Evolutionary conservation across 2,888 invertebrate genomes (phyloP).

Genomic region (Sinohyriopsis cumingii): DNA sequence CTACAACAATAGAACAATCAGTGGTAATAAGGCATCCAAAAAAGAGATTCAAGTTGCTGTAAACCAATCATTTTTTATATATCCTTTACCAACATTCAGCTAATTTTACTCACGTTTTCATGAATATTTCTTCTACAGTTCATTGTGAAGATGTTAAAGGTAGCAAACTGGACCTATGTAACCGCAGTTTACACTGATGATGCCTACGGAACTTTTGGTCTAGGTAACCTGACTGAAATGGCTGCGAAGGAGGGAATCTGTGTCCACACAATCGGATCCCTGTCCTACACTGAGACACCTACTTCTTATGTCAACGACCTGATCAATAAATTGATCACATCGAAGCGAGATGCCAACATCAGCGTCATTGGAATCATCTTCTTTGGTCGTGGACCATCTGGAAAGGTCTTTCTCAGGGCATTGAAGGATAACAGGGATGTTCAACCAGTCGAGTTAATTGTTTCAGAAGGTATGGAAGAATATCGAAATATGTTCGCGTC

Average conservation of each 20-base stretch:
- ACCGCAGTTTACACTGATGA: slow-evolving; percentile 2
- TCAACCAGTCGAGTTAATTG: not conserved
- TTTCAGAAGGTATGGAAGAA: not conserved
- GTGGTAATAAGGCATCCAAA: no score
- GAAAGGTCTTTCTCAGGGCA: not conserved
- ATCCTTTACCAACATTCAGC: no score
- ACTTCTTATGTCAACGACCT: not conserved
- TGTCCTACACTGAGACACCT: not conserved
- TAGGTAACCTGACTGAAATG: not conserved
- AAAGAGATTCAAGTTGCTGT: no score
- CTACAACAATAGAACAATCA: no score
- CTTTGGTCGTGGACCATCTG: not conserved
- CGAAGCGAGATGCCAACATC: not conserved
- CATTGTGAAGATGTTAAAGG: not conserved
- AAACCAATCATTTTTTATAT: no score
- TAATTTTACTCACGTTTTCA: not conserved
- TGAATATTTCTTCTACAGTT: not conserved
- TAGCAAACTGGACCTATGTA: not conserved
- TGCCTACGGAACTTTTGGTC: not conserved
- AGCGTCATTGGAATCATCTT: not conserved
- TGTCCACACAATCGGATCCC: not conserved
- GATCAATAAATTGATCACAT: not conserved
- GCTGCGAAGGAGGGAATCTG: slow-evolving; percentile 2
- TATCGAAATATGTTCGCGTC: not conserved
- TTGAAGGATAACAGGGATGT: not conserved